Evolutionary conservation across 2,113 vertebrate species (phyloP).

Genomic region (Python bivittatus): DNA sequence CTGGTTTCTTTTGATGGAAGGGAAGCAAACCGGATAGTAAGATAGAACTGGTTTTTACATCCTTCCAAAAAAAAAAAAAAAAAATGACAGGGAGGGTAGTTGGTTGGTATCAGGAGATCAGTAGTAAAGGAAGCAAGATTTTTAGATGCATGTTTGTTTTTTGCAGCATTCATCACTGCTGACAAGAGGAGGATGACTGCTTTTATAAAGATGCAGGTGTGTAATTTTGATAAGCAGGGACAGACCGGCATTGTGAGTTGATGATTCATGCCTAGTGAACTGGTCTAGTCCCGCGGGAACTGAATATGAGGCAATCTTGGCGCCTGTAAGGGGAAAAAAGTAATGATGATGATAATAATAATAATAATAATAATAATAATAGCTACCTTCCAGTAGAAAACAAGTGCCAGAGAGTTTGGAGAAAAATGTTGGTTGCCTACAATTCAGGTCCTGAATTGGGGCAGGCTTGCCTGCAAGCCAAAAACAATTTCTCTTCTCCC

Average conservation of each 20-base stretch:
- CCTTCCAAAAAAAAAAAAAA: background rate
- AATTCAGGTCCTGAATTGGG: background rate
- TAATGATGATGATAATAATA: background rate
- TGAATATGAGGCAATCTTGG: slow-evolving; percentile 8
- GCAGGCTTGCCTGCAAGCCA: background rate
- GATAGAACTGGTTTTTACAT: background rate
- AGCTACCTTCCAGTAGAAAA: background rate
- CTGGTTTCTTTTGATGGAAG: slow-evolving; percentile 7
- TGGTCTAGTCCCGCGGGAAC: background rate
- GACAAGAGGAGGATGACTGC: background rate
- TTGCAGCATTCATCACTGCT: background rate
- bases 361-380: background rate
- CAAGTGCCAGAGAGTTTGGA: background rate
- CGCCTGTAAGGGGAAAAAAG: background rate
- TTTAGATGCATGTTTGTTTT: background rate
- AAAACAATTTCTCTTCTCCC: background rate
- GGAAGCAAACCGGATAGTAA: background rate
- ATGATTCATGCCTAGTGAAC: slow-evolving; percentile 4
- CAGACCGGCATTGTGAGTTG: background rate
- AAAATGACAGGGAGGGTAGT: background rate
- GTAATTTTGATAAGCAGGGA: background rate
- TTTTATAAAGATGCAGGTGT: background rate
- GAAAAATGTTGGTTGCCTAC: background rate
- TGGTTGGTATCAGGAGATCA: background rate
- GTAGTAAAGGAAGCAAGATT: background rate